A percentile compares a stretch with the other conserved stretches of the same genome.
phyloP scores from a whole-genome alignment of 2,113 vertebrate species.

The Athene cunicularia region DNA sequence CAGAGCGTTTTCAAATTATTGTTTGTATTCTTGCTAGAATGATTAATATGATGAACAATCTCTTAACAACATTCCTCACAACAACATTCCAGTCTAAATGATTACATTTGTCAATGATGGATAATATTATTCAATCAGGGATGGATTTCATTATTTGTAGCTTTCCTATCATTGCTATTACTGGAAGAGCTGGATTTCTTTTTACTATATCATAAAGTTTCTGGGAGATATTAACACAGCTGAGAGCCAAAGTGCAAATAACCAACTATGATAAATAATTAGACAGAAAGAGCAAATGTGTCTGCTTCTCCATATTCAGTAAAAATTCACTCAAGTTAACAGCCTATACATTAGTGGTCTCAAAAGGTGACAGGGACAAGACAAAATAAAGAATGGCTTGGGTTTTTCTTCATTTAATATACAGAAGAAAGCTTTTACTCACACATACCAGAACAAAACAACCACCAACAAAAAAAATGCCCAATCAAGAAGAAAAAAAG shows the following conservation, averaged over 20 bases:
- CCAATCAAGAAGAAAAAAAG: neutral
- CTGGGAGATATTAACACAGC: neutral
- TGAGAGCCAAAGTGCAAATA: neutral
- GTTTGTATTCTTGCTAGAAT: neutral
- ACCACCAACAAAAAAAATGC: neutral
- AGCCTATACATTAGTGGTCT: neutral
- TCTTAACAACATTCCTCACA: neutral
- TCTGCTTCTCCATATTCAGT: neutral
- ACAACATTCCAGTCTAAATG: neutral
- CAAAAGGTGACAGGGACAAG: neutral
- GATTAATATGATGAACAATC: neutral
- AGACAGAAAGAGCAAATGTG: neutral
- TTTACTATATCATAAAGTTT: neutral
- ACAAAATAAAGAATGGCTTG: neutral
- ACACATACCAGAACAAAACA: neutral
- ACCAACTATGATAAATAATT: neutral
- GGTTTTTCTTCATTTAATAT: neutral
- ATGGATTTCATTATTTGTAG: constrained; percentile 21
- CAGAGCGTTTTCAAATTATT: neutral
- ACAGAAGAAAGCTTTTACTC: neutral
- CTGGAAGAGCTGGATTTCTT: neutral
- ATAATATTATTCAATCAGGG: constrained; percentile 12
- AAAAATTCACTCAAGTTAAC: neutral
- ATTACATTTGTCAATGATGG: constrained; percentile 15
- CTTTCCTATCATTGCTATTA: constrained; percentile 18